phyloP scores from a whole-genome alignment of 1,140 invertebrate species.

The Plutomurus gul region DNA sequence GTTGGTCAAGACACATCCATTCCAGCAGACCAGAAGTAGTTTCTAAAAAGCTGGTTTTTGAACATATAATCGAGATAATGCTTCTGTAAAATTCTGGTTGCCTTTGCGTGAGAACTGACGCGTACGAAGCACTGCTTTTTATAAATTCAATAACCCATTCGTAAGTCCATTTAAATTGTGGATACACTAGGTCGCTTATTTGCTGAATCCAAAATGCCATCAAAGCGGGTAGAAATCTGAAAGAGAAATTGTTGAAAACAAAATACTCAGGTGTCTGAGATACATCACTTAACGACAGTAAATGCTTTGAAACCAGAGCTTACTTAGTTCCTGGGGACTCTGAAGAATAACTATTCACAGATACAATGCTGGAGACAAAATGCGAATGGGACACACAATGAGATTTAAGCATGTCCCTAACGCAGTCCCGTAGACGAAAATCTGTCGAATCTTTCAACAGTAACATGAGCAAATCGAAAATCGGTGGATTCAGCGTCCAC shows the following conservation, averaged over 20 bases:
- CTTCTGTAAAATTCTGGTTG: conserved; percentile 40
- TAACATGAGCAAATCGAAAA: conserved; percentile 43
- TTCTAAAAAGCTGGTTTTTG: not conserved
- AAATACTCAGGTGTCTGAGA: not conserved
- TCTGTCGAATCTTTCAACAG: not conserved
- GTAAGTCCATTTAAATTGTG: conserved; percentile 19
- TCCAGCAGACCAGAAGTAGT: conserved; percentile 22
- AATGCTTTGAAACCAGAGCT: not conserved
- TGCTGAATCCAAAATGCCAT: conserved; percentile 46
- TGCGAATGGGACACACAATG: conserved; percentile 51
- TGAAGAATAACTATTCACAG: conserved; percentile 30
- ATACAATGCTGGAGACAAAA: conserved; percentile 48
- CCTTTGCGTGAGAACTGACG: conserved; percentile 32
- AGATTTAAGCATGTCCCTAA: conserved; percentile 37
- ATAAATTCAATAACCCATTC: conserved; percentile 51
- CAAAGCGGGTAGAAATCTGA: conserved; percentile 40
- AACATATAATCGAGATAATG: conserved; percentile 26
- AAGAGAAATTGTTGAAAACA: not conserved
- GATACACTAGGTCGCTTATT: not conserved
- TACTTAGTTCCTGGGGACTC: conserved; percentile 40
- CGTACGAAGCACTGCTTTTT: conserved; percentile 40
- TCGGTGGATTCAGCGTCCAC: conserved; percentile 45
- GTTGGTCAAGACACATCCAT: conserved; percentile 22
- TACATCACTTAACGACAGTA: not conserved
- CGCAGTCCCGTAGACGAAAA: not conserved